Percentiles rank a stretch among this genome's conserved stretches.
Conservation (phyloP, 1,140 invertebrate species). For the Pemphigus obesinymphae region DNA sequence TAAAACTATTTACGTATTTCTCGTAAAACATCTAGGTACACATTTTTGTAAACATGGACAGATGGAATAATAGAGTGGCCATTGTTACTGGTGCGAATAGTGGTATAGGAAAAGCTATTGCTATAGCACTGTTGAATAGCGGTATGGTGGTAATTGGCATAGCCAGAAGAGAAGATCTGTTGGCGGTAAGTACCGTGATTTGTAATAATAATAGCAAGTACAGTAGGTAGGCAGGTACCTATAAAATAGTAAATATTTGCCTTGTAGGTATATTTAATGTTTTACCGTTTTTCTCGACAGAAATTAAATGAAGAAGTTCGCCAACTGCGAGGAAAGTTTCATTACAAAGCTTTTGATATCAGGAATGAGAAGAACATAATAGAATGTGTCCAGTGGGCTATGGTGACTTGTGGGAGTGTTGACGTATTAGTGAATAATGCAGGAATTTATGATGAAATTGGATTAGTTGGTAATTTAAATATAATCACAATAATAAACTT, state of each 20-base stretch:
- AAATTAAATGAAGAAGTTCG: not conserved
- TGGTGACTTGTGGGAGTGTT: not conserved
- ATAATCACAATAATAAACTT: too few relatives aligned
- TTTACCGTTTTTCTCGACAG: not conserved
- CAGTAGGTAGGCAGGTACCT: not conserved
- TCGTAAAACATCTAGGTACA: too few relatives aligned
- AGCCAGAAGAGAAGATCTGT: constrained; percentile 54
- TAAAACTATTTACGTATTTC: too few relatives aligned
- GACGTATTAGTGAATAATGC: constrained; percentile 8
- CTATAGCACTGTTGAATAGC: constrained; percentile 52
- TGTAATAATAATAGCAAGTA: not conserved
- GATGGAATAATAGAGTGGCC: constrained; percentile 59
- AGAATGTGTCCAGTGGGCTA: not conserved
- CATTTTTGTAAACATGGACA: constrained; percentile 46
- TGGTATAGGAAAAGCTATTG: constrained; percentile 58
- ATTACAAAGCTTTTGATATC: constrained; percentile 7
- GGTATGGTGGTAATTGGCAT: constrained; percentile 61
- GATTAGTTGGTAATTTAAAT: not conserved
- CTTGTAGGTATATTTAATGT: not conserved
- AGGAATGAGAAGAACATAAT: not conserved
- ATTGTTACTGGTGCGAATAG: constrained; percentile 61
- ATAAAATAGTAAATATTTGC: not conserved
- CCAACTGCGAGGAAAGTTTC: not conserved
- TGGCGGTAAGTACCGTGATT: constrained; percentile 50
- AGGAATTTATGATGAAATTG: not conserved